These are phyloP conservation scores for Galerucella calmariensis DNA, from an alignment of 2,888 invertebrate genomes.

Conservation along the genomic window DNA sequence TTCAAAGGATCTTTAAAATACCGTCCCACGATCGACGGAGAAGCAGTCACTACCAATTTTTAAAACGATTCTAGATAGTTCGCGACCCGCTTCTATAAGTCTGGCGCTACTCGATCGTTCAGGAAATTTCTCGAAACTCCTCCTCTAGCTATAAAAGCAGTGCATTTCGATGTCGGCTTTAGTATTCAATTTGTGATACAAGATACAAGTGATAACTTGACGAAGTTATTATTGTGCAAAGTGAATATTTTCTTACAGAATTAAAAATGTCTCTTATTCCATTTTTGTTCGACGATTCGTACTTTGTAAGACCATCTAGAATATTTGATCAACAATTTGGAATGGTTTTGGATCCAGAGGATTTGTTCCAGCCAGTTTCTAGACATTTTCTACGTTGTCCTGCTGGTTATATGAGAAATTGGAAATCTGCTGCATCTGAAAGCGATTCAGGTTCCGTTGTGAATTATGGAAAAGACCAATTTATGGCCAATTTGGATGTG, in stretches of 20 bases:
- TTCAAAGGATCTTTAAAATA: not conserved
- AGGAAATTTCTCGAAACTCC: not conserved
- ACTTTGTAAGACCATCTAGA: constrained; percentile 32
- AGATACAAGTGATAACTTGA: not conserved
- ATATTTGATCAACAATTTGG: constrained; percentile 41
- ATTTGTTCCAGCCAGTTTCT: constrained; percentile 37
- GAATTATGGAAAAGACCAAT: constrained; percentile 72
- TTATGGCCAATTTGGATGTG: constrained; percentile 79
- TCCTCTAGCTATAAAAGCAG: not conserved
- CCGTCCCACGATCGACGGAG: not conserved
- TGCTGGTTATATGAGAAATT: constrained; percentile 45
- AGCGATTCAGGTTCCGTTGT: constrained; percentile 42
- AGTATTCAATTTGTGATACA: not conserved
- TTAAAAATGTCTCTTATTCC: constrained; percentile 36
- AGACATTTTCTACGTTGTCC: constrained; percentile 36
- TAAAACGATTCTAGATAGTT: not conserved
- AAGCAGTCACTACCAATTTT: not conserved
- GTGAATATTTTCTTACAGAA: constrained; percentile 13
- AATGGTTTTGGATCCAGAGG: constrained; percentile 37
- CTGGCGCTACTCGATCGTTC: not conserved
- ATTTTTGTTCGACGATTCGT: constrained; percentile 33
- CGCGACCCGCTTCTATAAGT: not conserved
- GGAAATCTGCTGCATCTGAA: constrained; percentile 38
- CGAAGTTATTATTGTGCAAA: not conserved
- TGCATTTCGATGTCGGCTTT: not conserved